Evolutionary conservation across 1,140 invertebrate genomes (phyloP).

Genomic region (Chlorops oryzae): DNA sequence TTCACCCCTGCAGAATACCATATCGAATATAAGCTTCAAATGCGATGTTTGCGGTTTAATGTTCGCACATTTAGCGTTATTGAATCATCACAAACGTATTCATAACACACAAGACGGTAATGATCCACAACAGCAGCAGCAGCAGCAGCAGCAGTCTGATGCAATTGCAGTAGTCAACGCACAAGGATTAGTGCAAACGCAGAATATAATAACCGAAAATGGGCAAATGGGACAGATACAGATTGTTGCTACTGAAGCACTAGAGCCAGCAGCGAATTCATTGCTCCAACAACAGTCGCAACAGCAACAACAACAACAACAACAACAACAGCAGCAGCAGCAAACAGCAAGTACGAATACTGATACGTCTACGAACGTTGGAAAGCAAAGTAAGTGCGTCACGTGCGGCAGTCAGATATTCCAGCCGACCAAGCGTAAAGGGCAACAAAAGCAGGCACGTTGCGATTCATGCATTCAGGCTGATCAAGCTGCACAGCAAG

Average conservation of each 20-base stretch:
- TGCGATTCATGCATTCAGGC: conserved; percentile 56
- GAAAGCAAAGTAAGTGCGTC: conserved; percentile 49
- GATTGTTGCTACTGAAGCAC: conserved; percentile 57
- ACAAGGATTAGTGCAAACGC: conserved; percentile 50
- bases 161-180: conserved; percentile 38
- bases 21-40: conserved; percentile 75
- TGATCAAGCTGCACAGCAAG: conserved; percentile 47
- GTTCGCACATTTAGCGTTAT: conserved; percentile 68
- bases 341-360: too few species aligned
- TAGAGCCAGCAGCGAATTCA: conserved; percentile 44
- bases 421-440: conserved; percentile 52
- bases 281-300: conserved; percentile 33
- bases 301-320: conserved; percentile 37
- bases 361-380: too few species aligned
- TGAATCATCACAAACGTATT: conserved; percentile 76
- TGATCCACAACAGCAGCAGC: conserved; percentile 33
- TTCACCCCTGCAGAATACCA: conserved; percentile 53
- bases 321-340: conserved; percentile 22
- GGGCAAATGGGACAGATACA: conserved; percentile 51
- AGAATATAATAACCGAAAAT: conserved; percentile 47
- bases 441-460: conserved; percentile 55
- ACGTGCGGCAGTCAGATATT: conserved; percentile 53
- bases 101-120: conserved; percentile 55
- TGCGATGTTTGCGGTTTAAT: conserved; percentile 79
- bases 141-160: conserved; percentile 26